These are phyloP conservation scores for Cyrtodaria siliqua DNA, from an alignment of 2,888 invertebrate species.

Conservation along the genomic window DNA sequence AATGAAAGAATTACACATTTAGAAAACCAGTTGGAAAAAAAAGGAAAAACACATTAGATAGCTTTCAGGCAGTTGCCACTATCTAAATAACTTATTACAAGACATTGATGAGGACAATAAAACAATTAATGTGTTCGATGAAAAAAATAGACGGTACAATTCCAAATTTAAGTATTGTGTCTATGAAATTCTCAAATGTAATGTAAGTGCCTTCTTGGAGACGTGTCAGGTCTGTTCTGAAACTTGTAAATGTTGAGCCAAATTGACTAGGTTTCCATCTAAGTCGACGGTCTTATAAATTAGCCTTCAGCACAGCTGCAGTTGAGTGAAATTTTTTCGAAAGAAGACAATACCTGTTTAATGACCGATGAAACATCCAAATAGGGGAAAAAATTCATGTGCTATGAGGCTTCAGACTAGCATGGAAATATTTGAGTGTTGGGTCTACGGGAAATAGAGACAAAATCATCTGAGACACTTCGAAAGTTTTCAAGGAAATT, in stretches of 20 bases:
- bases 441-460: constrained; percentile 45
- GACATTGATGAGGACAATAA: neutral
- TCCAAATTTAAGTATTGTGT: constrained; percentile 17
- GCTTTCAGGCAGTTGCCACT: neutral
- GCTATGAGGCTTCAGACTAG: constrained; percentile 43
- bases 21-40: neutral
- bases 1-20: neutral
- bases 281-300: constrained; percentile 13
- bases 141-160: constrained; percentile 16
- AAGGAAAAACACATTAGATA: constrained; percentile 1
- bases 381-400: constrained; percentile 29
- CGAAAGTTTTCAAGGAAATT: constrained; percentile 39
- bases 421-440: constrained; percentile 30
- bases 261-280: constrained; percentile 13
- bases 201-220: constrained; percentile 13
- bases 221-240: constrained; percentile 12
- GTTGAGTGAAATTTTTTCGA: constrained; percentile 7
- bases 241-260: constrained; percentile 3
- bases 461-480: constrained; percentile 28
- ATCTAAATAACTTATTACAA: constrained; percentile 2
- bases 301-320: constrained; percentile 19
- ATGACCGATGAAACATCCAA: constrained; percentile 43
- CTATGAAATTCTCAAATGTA: constrained; percentile 13
- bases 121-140: constrained; percentile 12
- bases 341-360: constrained; percentile 11